Percentiles rank a stretch among this genome's conserved stretches.
Evolutionary conservation across 2,797 vertebrate genomes (phyloP).

Genomic region (Gadopsis marmoratus): DNA sequence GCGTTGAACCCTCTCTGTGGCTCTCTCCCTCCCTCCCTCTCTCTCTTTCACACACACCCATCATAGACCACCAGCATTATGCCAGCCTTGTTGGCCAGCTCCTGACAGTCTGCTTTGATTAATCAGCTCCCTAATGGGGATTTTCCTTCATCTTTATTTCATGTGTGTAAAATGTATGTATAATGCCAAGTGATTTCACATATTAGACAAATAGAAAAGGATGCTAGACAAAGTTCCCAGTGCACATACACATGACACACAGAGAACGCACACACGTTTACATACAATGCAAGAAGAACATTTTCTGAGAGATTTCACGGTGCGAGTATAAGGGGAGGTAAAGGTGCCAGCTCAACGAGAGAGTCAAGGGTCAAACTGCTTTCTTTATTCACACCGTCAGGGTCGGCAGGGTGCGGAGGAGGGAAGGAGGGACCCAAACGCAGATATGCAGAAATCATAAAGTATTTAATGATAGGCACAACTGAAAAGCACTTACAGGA

Average conservation of each 20-base stretch:
- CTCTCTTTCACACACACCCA: constrained; percentile 18
- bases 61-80: constrained; percentile 17
- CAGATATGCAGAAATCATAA: too few species aligned
- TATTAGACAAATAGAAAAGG: constrained; percentile 15
- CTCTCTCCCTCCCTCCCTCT: constrained; percentile 32
- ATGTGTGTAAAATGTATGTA: constrained; percentile 1
- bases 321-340: constrained; percentile 14
- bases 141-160: constrained; percentile 31
- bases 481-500: too few species aligned
- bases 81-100: constrained; percentile 6
- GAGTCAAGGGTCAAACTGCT: constrained; percentile 6
- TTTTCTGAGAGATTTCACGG: constrained; percentile 36
- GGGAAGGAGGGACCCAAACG: too few species aligned
- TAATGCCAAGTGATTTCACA: constrained; percentile 8
- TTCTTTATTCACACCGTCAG: constrained; percentile 6
- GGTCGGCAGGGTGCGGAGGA: too few species aligned
- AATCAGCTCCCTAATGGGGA: background rate
- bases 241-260: constrained; percentile 32
- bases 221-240: background rate
- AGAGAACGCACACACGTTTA: background rate
- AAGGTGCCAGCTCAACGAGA: constrained; percentile 21
- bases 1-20: constrained; percentile 16
- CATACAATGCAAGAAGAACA: constrained; percentile 13
- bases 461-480: too few species aligned
- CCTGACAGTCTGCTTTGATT: background rate